Percentiles rank a stretch among this genome's conserved stretches.
phyloP scores from a whole-genome alignment of 2,888 invertebrate species.

The Creontiades dilutus region DNA sequence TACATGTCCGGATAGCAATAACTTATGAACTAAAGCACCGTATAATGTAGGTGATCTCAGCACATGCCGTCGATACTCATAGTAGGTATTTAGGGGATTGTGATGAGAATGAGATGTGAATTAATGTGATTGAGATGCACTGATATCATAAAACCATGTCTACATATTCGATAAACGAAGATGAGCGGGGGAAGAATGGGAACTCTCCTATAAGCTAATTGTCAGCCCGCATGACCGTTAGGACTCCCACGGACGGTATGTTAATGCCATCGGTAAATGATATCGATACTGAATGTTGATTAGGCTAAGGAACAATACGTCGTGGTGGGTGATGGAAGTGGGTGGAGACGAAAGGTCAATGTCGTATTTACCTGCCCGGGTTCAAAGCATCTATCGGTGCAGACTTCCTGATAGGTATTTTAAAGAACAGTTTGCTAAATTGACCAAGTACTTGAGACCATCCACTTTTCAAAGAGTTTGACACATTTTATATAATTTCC shows the following conservation, averaged over 20 bases:
- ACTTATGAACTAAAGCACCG: no score
- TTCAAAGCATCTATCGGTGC: background rate
- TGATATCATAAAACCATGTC: background rate
- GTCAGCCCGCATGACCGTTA: slow-evolving; percentile 26
- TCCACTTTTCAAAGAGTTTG: no score
- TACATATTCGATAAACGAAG: background rate
- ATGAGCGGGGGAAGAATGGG: background rate
- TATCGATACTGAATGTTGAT: slow-evolving; percentile 66
- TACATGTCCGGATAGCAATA: no score
- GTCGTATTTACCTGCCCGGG: slow-evolving; percentile 52
- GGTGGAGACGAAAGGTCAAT: slow-evolving; percentile 65
- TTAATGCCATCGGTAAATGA: slow-evolving; percentile 61
- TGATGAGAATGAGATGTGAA: no score
- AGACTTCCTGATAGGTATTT: no score
- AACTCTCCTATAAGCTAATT: background rate
- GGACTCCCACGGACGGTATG: slow-evolving; percentile 57
- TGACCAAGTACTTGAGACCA: no score
- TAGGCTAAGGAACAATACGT: slow-evolving; percentile 57
- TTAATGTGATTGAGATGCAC: no score
- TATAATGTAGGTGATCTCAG: no score
- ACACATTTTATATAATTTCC: no score
- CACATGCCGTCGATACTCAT: no score
- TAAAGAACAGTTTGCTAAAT: no score
- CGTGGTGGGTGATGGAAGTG: slow-evolving; percentile 65
- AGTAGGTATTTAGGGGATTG: no score